phyloP scores from a whole-genome alignment of 2,113 vertebrate genomes.

The Ictalurus furcatus region DNA sequence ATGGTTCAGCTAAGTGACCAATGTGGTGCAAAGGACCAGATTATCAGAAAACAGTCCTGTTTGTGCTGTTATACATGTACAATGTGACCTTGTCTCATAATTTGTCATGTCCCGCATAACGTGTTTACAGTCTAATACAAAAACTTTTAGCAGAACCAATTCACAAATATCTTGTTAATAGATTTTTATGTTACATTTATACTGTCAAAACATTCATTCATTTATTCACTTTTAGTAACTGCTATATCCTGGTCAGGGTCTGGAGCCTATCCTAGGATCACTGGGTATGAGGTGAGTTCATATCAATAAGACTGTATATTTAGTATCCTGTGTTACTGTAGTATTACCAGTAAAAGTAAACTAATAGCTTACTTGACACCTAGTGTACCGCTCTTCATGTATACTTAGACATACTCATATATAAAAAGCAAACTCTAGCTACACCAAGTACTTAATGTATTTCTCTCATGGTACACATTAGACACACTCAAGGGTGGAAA shows the following conservation, averaged over 20 bases:
- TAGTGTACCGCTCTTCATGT: background rate
- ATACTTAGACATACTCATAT: background rate
- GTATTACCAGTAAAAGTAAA: background rate
- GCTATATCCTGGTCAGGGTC: background rate
- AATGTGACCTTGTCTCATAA: conserved; percentile 3
- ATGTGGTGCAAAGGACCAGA: conserved; percentile 41
- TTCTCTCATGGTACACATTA: background rate
- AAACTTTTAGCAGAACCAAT: background rate
- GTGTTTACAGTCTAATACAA: background rate
- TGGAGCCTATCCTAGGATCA: background rate
- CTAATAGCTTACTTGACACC: background rate
- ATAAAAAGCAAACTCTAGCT: background rate
- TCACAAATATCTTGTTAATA: background rate
- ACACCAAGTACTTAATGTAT: background rate
- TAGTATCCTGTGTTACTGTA: background rate
- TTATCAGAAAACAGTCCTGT: conserved; percentile 24
- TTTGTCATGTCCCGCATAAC: background rate
- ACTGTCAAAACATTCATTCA: background rate
- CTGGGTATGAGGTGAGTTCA: background rate
- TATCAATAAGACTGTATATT: background rate
- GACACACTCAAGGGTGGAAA: background rate
- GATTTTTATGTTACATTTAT: background rate
- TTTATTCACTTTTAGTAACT: background rate
- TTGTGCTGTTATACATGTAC: conserved; percentile 27
- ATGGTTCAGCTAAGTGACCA: conserved; percentile 48